A percentile compares a stretch with the other conserved stretches of the same genome.
Conservation (phyloP, 2,797 vertebrate genomes). For the Parambassis ranga region DNA sequence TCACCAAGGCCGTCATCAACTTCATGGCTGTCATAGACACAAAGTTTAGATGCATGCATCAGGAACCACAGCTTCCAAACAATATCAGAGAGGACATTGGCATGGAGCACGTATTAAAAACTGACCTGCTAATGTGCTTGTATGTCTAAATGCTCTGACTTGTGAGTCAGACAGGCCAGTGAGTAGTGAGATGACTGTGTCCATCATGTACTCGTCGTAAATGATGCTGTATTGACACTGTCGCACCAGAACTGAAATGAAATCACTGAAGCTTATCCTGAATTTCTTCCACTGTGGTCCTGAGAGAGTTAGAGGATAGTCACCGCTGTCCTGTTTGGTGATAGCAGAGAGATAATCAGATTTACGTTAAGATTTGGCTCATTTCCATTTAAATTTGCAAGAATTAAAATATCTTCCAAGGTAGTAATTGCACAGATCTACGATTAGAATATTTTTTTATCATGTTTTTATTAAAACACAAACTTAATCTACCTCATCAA, state of each 20-base stretch:
- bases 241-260: conserved; percentile 93
- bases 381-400: not conserved
- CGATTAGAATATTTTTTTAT: not conserved
- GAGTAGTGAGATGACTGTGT: conserved; percentile 95
- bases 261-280: conserved; percentile 95
- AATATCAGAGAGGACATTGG: not conserved
- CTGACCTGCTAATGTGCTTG: conserved; percentile 69
- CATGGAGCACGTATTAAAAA: not conserved
- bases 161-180: conserved; percentile 97
- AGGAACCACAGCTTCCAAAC: not conserved
- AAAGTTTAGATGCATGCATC: not conserved
- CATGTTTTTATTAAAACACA: not conserved
- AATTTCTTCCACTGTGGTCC: conserved; percentile 99
- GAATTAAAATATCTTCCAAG: not conserved
- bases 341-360: conserved; percentile 7
- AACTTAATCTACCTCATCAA: conserved; percentile 90
- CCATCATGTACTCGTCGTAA: conserved; percentile 99
- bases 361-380: not conserved
- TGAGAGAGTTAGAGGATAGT: conserved; percentile 95
- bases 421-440: not conserved
- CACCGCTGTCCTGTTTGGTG: conserved; percentile 90
- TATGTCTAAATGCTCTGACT: conserved; percentile 94
- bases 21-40: conserved; percentile 82
- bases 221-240: conserved; percentile 99
- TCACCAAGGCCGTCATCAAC: conserved; percentile 96